Evolutionary conservation across 1,140 invertebrate genomes (phyloP).

Genomic region (Coptotermes formosanus): DNA sequence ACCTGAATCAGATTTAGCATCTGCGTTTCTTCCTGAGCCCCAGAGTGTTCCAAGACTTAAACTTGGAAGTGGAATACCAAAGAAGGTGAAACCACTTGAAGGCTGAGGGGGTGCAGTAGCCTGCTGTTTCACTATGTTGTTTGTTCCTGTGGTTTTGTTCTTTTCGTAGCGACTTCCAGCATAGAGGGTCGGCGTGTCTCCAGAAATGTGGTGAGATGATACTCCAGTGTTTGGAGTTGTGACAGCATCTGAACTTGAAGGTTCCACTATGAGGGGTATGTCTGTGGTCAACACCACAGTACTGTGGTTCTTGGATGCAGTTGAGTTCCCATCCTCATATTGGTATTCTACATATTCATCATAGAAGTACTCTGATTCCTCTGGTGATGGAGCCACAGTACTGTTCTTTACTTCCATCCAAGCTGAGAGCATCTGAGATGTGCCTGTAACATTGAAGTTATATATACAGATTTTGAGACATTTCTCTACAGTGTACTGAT

Average conservation of each 20-base stretch:
- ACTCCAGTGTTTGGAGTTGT: conserved; percentile 37
- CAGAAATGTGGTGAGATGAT: conserved; percentile 49
- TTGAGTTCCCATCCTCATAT: conserved; percentile 53
- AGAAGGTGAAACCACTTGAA: conserved; percentile 69
- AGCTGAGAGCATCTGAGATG: conserved; percentile 52
- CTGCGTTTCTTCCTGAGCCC: conserved; percentile 49
- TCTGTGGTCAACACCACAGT: conserved; percentile 37
- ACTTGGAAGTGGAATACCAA: conserved; percentile 75
- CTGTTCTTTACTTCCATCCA: conserved; percentile 49
- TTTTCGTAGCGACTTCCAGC: conserved; percentile 56
- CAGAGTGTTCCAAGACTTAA: conserved; percentile 67
- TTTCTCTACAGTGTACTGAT: too few relatives aligned
- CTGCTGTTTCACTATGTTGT: background rate
- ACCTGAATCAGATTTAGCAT: conserved; percentile 48
- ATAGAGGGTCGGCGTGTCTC: conserved; percentile 66
- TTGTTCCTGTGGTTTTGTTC: conserved; percentile 36
- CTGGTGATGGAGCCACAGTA: conserved; percentile 47
- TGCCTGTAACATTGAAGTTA: background rate
- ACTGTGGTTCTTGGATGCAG: conserved; percentile 41
- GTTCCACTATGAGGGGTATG: conserved; percentile 36
- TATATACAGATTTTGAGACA: too few relatives aligned
- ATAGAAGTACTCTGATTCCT: conserved; percentile 76
- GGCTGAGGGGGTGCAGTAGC: background rate
- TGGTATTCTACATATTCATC: conserved; percentile 76
- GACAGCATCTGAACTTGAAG: conserved; percentile 33